Evolutionary conservation across 2,113 vertebrate species (phyloP).

Genomic region (Athene cunicularia): DNA sequence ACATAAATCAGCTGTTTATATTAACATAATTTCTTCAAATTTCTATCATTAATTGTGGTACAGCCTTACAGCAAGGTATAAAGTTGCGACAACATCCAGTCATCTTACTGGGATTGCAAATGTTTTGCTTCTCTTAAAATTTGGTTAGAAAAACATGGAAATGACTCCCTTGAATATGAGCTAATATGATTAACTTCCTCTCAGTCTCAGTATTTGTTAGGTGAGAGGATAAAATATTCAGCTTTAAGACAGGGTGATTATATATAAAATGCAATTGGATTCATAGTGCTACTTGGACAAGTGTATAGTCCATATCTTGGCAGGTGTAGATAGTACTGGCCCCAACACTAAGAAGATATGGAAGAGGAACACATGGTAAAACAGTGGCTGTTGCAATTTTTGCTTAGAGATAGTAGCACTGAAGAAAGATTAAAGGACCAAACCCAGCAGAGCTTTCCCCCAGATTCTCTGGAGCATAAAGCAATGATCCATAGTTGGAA

Average conservation of each 20-base stretch:
- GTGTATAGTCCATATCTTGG: background rate
- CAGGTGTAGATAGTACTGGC: background rate
- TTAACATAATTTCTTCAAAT: background rate
- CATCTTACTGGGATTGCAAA: background rate
- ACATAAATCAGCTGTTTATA: background rate
- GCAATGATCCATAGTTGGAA: background rate
- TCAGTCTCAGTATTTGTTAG: background rate
- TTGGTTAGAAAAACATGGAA: background rate
- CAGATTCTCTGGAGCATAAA: background rate
- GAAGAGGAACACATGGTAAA: background rate
- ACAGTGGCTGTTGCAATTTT: rapidly evolving
- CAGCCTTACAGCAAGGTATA: background rate
- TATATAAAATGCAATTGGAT: background rate
- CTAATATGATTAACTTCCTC: background rate
- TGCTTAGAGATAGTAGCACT: background rate
- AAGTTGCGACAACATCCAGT: background rate
- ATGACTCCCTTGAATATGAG: background rate
- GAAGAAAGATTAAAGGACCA: background rate
- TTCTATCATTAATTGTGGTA: background rate
- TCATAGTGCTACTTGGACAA: background rate
- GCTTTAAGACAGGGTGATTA: background rate
- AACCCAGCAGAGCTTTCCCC: background rate
- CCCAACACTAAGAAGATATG: background rate
- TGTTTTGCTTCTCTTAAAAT: background rate
- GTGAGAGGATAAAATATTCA: background rate